phyloP scores from a whole-genome alignment of 2,888 invertebrate species.

The Drosophila pseudotalamancana region DNA sequence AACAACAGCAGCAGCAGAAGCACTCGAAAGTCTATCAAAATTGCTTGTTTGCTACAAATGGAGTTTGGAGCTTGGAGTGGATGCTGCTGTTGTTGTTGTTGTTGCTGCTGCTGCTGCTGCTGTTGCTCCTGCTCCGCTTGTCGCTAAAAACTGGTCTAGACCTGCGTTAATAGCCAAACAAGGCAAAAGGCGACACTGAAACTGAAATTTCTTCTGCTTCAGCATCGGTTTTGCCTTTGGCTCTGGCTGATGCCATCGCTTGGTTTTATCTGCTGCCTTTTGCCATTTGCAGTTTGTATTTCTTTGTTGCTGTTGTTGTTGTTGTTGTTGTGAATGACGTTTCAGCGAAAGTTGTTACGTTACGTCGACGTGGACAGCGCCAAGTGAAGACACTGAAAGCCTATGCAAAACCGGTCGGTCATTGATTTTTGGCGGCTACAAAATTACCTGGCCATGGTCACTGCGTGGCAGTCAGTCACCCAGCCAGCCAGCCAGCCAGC shows the following conservation, averaged over 20 bases:
- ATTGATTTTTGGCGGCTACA: constrained; percentile 77
- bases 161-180: constrained; percentile 62
- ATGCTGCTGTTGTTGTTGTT: constrained; percentile 3
- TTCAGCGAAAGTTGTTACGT: constrained; percentile 79
- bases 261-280: constrained; percentile 71
- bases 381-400: constrained; percentile 56
- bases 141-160: constrained; percentile 65
- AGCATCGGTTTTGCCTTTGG: constrained; percentile 45
- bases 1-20: constrained; percentile 17
- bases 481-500: constrained; percentile 33
- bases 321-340: constrained; percentile 69
- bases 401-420: constrained; percentile 78
- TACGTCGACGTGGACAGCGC: constrained; percentile 61
- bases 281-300: constrained; percentile 61
- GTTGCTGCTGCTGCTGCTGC: constrained; percentile 10
- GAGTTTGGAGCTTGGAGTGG: constrained; percentile 1
- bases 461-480: constrained; percentile 47
- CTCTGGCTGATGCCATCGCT: constrained; percentile 61
- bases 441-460: constrained; percentile 74
- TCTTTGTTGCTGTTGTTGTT: constrained; percentile 27
- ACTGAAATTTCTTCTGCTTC: constrained; percentile 60
- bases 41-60: constrained; percentile 22
- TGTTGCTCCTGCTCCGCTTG: constrained; percentile 36
- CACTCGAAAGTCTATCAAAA: constrained; percentile 42
- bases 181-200: constrained; percentile 44